Percentiles rank a stretch among this genome's conserved stretches.
These are phyloP conservation scores for Lasiurus borealis DNA, from an alignment of 2,113 vertebrate species.

Conservation along the genomic window DNA sequence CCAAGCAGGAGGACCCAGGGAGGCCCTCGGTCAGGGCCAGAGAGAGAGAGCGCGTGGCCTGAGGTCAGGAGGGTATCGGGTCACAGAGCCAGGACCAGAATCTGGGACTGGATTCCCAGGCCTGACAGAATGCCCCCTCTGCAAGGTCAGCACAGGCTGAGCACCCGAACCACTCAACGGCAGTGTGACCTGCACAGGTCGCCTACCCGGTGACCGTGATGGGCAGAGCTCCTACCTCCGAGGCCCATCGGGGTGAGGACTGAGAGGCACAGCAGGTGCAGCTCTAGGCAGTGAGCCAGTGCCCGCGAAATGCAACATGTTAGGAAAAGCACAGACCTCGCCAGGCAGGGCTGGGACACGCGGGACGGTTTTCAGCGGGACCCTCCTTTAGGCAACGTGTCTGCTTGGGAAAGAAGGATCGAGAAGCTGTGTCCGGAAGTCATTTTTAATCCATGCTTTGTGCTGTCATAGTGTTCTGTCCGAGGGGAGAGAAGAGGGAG, in stretches of 20 bases:
- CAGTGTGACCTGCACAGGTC: background rate
- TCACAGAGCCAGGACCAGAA: background rate
- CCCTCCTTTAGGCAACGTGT: background rate
- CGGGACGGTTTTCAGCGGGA: background rate
- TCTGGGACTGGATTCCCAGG: background rate
- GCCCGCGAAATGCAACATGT: background rate
- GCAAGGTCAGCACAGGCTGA: background rate
- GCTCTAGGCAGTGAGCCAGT: background rate
- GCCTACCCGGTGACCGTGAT: background rate
- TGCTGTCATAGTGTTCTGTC: rapidly evolving
- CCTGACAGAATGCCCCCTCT: no score
- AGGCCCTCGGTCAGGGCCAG: rapidly evolving
- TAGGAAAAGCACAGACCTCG: background rate
- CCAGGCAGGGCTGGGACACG: background rate
- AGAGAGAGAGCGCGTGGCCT: background rate
- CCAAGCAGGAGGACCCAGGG: background rate
- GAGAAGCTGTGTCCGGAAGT: background rate
- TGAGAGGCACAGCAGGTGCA: background rate
- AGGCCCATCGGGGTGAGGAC: background rate
- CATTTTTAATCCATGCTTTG: conserved; percentile 52
- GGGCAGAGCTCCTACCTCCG: rapidly evolving
- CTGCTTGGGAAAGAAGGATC: background rate
- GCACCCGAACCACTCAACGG: background rate
- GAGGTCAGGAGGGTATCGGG: background rate
- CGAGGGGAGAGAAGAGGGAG: background rate